These are phyloP conservation scores for Passer montanus DNA, from an alignment of 2,113 vertebrate genomes.

Conservation along the genomic window DNA sequence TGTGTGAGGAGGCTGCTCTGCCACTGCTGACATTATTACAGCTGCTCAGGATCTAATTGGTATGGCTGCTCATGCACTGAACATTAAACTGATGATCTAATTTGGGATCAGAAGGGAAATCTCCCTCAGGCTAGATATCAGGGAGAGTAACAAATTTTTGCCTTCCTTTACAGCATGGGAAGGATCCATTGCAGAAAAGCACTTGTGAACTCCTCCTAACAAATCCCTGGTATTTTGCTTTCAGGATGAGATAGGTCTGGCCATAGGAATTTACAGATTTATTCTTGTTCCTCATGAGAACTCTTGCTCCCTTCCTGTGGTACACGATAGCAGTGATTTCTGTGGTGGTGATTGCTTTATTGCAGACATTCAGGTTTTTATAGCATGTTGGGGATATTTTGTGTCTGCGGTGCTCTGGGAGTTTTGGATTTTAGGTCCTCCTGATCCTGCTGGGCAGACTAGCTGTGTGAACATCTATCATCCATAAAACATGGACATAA, in stretches of 20 bases:
- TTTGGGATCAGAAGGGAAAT: slow-evolving; percentile 62
- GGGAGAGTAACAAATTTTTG: not conserved
- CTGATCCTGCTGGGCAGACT: not conserved
- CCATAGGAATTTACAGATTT: not conserved
- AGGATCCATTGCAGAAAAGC: slow-evolving; percentile 10
- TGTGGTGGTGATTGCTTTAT: not conserved
- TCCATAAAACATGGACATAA: not conserved
- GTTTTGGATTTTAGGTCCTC: not conserved
- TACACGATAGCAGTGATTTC: not conserved
- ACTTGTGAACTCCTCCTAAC: not conserved
- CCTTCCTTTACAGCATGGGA: not conserved
- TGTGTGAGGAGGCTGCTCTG: slow-evolving; percentile 11
- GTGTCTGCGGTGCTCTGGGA: not conserved
- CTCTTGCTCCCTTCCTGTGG: not conserved
- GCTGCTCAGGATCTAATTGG: slow-evolving; percentile 49
- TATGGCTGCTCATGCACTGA: slow-evolving; percentile 60
- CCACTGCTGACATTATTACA: not conserved
- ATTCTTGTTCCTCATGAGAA: not conserved
- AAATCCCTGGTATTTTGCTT: not conserved
- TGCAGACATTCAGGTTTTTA: slow-evolving; percentile 1
- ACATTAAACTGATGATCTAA: slow-evolving; percentile 61
- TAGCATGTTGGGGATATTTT: not conserved
- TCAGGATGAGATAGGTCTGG: not conserved
- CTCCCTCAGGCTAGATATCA: slow-evolving; percentile 50
- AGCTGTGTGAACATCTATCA: not conserved